A percentile compares a stretch with the other conserved stretches of the same genome.
These are phyloP conservation scores for Herminia tarsipennalis DNA, from an alignment of 2,888 invertebrate species.

Conservation along the genomic window DNA sequence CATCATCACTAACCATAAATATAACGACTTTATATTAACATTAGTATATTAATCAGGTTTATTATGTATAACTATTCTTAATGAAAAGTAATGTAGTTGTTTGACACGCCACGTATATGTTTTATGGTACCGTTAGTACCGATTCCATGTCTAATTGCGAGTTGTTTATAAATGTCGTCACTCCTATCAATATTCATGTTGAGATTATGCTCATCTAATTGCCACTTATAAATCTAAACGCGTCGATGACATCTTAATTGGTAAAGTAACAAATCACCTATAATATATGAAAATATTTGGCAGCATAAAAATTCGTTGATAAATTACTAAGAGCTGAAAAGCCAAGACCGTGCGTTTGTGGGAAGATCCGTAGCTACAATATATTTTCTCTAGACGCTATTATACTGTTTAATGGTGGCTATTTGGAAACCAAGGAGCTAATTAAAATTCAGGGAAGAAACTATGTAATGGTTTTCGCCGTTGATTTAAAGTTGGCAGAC, in stretches of 20 bases:
- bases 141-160: conserved; percentile 63
- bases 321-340: conserved; percentile 12
- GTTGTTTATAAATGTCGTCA: conserved; percentile 72
- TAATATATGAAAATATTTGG: conserved; percentile 62
- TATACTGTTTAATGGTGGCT: conserved; percentile 5
- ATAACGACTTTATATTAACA: no score
- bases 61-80: no score
- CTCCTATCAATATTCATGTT: conserved; percentile 77
- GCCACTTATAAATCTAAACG: conserved; percentile 77
- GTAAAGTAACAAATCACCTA: conserved; percentile 70
- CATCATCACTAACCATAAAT: no score
- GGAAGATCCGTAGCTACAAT: conserved; percentile 3
- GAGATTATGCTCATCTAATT: conserved; percentile 77
- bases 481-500: conserved; percentile 8
- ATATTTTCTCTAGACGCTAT: conserved; percentile 11
- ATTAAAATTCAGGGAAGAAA: conserved; percentile 10
- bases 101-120: conserved; percentile 39
- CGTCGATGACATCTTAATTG: conserved; percentile 82
- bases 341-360: conserved; percentile 13
- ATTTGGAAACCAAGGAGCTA: conserved; percentile 12
- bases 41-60: no score
- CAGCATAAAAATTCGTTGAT: conserved; percentile 35
- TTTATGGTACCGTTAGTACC: conserved; percentile 57
- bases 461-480: conserved; percentile 10
- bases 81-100: conserved; percentile 49